Evolutionary conservation across 2,888 invertebrate species (phyloP), one percentile per base, ranked within the genome.

Genomic region (Monopis laevigella): DNA sequence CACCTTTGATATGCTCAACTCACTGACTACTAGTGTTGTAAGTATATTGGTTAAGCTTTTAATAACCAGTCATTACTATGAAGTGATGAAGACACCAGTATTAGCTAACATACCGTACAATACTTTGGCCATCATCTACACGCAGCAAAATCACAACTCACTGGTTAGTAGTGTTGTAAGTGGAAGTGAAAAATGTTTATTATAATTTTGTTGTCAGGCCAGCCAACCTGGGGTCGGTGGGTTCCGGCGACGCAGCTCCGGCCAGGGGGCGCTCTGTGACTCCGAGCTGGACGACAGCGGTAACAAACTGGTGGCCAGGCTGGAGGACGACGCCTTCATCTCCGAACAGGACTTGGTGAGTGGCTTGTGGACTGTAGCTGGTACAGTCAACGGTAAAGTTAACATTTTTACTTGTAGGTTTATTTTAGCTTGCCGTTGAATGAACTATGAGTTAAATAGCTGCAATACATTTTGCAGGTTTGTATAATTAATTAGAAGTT

Each of bases 1-100:
- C 59, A 81, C 77, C 47, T 81, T 80, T 53, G 82, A 81, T 43
- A 80, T 82, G 77, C 78, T 82, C 51, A 81, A 81, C 60, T 77
- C 81, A 8, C 66, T 82, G 44, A 80, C 81, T 46, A 82, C 82
- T 44, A 80, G 78, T 48, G 80, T 80, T 16, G 80, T 81, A 29
- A 66, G 77, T 73, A 44, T 24, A 2, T 7, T 7, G 7, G 19
- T 28, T 28, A 24, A 24, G 6, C 24, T 24, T 24, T 7, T 5
- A 7, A 24, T 24, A 24, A 6, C 24, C 6, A 24, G 24, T 5
- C 10, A n/a, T n/a, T n/a, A n/a, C n/a, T n/a, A n/a, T 5, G 24
- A 10, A 6, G 24, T 24, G 24, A 24, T 24, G 24, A 24, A 24
- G 24, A 24, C 24, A 10, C 24, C 24, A 6, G 24, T 24, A 10